Evolutionary conservation across 1,140 invertebrate species (phyloP).

Genomic region (Trichonephila clavata): DNA sequence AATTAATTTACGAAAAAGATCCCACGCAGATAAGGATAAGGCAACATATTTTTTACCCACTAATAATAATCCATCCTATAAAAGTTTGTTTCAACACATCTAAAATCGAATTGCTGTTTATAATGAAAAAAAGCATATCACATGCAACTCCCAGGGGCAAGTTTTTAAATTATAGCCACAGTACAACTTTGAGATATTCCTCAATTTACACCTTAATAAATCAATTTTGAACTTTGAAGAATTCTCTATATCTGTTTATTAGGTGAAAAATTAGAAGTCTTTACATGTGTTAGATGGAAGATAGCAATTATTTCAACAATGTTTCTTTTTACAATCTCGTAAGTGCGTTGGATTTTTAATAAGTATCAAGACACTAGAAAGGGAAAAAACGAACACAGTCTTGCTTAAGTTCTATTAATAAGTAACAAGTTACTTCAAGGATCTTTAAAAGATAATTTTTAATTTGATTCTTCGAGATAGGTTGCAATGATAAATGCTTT

Average conservation of each 20-base stretch:
- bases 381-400: background rate
- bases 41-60: no score
- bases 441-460: slow-evolving; percentile 68
- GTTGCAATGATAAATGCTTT: slow-evolving; percentile 50
- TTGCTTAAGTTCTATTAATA: slow-evolving; percentile 30
- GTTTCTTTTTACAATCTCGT: slow-evolving; percentile 3
- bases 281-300: background rate
- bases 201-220: background rate
- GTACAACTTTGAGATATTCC: background rate
- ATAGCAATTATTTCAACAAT: slow-evolving; percentile 29
- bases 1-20: no score
- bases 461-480: slow-evolving; percentile 70
- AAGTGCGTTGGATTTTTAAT: slow-evolving; percentile 33
- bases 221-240: background rate
- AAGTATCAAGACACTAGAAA: background rate
- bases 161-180: no score
- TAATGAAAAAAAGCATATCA: no score
- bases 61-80: no score
- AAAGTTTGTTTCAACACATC: no score
- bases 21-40: no score
- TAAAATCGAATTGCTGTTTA: no score
- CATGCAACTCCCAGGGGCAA: no score
- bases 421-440: slow-evolving; percentile 63
- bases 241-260: slow-evolving; percentile 11
- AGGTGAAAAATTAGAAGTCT: slow-evolving; percentile 15